Evolutionary conservation across 2,888 invertebrate species (phyloP).

Genomic region (Archips xylosteana): DNA sequence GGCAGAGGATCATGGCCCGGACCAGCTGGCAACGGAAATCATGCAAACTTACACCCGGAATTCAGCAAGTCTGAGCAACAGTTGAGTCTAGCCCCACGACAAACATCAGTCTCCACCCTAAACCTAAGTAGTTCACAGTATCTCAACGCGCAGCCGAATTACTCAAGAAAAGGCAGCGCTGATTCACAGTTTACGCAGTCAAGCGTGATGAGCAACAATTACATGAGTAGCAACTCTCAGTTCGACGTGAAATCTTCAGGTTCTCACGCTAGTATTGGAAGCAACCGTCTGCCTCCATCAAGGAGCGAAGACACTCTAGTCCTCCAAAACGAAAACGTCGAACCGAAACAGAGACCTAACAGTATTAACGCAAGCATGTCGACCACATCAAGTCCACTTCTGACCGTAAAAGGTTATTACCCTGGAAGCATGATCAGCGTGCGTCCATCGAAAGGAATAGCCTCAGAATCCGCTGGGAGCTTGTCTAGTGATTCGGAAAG

Average conservation of each 20-base stretch:
- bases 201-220: slow-evolving; percentile 75
- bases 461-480: slow-evolving; percentile 88
- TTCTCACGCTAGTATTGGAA: slow-evolving; percentile 74
- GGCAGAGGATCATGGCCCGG: slow-evolving; percentile 95
- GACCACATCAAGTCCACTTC: slow-evolving; percentile 89
- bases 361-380: slow-evolving; percentile 87
- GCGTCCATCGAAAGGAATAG: slow-evolving; percentile 85
- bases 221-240: slow-evolving; percentile 75
- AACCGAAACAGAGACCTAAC: slow-evolving; percentile 84
- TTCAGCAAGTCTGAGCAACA: slow-evolving; percentile 95
- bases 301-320: slow-evolving; percentile 92
- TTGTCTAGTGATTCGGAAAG: slow-evolving; percentile 88
- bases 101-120: slow-evolving; percentile 79
- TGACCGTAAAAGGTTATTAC: slow-evolving; percentile 86
- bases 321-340: slow-evolving; percentile 70
- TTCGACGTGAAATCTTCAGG: slow-evolving; percentile 75
- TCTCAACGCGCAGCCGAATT: slow-evolving; percentile 76
- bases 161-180: slow-evolving; percentile 84
- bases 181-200: slow-evolving; percentile 86
- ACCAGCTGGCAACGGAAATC: slow-evolving; percentile 87
- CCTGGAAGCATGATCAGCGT: slow-evolving; percentile 88
- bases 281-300: slow-evolving; percentile 88
- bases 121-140: slow-evolving; percentile 85
- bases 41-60: slow-evolving; percentile 87
- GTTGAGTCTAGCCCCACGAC: slow-evolving; percentile 83